Evolutionary conservation across 2,113 vertebrate genomes (phyloP), one percentile per base, ranked within the genome.

Genomic region (Accipiter cooperii): DNA sequence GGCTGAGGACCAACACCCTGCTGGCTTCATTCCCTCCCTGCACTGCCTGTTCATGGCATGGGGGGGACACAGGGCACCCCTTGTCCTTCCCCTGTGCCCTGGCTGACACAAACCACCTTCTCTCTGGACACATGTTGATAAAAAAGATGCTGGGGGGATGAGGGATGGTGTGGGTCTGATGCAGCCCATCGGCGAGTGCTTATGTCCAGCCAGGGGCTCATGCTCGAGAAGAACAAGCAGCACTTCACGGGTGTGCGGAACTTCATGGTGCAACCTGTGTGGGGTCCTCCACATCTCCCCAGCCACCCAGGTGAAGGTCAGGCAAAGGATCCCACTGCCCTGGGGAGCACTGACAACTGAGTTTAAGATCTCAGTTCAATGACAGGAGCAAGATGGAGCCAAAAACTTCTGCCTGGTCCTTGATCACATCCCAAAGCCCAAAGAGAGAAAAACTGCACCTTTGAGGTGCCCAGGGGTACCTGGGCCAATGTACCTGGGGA

Each of bases 241-340:
- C 42, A 58, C 8, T 36, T 58, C 14, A 22, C 1, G 11, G 6
- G 20, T 60, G 6, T 19, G 25, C 9, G 6, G 6, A 71, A 18
- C 12, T 78, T 66, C 44, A 40, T 10, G 55, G 42, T 3, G 10
- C 21, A 71, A 17, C 10, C 17, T 0, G 0, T 0, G 1, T 36
- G 34, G 33, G 8, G 8, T 47, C 12, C 33, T 71, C 13, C 36
- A 46, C 1, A 0, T 31, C 11, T 82, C 42, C 42, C 18, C 31
- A 75, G 85, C 5, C 21, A 78, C 15, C 5, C 33, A 54, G 34
- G 19, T 69, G 25, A 44, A 77, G 57, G 29, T 42, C 38, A 87
- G 66, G 26, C 12, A 38, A 10, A 79, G 57, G 68, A 85, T 13
- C 12, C 26, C 31, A 9, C 17, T 34, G 36, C 34, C 17, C 31